Conservation (phyloP, 2,888 invertebrate genomes). For the Amiota minor region DNA sequence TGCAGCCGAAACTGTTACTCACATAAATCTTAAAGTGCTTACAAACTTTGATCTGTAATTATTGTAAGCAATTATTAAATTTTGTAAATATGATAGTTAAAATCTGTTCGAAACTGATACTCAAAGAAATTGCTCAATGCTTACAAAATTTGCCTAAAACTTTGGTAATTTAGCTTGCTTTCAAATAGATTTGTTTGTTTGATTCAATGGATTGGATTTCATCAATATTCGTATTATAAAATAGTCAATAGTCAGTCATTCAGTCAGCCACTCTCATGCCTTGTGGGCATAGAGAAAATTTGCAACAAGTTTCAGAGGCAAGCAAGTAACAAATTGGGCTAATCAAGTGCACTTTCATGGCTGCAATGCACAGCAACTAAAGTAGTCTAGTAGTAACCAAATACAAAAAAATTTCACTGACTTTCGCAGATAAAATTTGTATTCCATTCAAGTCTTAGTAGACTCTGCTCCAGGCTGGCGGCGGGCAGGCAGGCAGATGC, state of each 20-base stretch:
- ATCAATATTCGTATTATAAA: too few relatives aligned
- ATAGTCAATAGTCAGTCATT: too few relatives aligned
- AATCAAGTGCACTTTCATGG: slow-evolving; percentile 17
- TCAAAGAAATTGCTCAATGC: not conserved
- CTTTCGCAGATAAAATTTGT: slow-evolving; percentile 13
- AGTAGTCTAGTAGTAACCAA: not conserved
- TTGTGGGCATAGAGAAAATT: too few relatives aligned
- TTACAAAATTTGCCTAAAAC: slow-evolving; percentile 4
- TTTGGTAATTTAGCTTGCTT: too few relatives aligned
- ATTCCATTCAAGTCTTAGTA: too few relatives aligned
- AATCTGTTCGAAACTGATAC: not conserved
- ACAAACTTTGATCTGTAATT: not conserved
- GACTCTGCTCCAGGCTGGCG: not conserved
- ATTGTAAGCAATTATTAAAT: not conserved
- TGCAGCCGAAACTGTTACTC: too few relatives aligned
- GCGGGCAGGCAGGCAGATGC: not conserved
- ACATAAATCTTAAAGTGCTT: too few relatives aligned
- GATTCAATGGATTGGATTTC: too few relatives aligned
- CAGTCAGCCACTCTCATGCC: too few relatives aligned
- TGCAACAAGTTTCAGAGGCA: slow-evolving; percentile 18
- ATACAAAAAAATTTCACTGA: not conserved
- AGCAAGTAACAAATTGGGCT: slow-evolving; percentile 10
- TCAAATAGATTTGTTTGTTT: too few relatives aligned
- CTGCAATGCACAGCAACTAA: not conserved
- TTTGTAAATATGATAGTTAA: not conserved